phyloP scores from a whole-genome alignment of 2,888 invertebrate species.

The Netelia melanura region DNA sequence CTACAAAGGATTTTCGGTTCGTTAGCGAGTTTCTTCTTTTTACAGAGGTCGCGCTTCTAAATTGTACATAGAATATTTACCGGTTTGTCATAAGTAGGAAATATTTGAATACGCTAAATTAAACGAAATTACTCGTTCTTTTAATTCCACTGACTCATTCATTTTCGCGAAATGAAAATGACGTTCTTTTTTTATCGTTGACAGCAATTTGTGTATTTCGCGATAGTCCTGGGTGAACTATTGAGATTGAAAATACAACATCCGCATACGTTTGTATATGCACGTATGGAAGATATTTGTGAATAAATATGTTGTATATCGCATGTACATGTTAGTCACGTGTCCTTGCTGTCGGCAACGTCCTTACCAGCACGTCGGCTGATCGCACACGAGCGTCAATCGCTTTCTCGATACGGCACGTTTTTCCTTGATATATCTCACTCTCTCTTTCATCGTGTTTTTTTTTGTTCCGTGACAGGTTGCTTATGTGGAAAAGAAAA shows the following conservation, averaged over 20 bases:
- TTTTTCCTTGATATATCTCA: constrained; percentile 16
- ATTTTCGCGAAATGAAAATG: neutral
- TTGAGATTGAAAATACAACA: neutral
- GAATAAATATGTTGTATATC: neutral
- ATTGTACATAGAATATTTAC: no score
- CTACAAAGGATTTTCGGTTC: no score
- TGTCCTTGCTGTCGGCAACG: constrained; percentile 46
- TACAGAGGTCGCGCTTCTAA: no score
- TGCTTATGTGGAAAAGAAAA: neutral
- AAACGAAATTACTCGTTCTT: neutral
- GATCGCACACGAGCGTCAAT: constrained; percentile 10
- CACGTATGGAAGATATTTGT: no score
- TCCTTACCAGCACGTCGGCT: constrained; percentile 18
- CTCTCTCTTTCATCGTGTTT: constrained; percentile 17
- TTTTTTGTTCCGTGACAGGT: neutral
- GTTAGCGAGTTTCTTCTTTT: no score
- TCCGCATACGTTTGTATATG: neutral
- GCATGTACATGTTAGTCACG: constrained; percentile 19
- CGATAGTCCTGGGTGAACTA: neutral
- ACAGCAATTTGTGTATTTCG: neutral
- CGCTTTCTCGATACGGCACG: constrained; percentile 23
- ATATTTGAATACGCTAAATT: neutral
- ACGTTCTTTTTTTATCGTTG: neutral
- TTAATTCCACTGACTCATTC: neutral
- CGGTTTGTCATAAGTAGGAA: no score